phyloP scores from a whole-genome alignment of 2,888 invertebrate species.

The Unio delphinus region DNA sequence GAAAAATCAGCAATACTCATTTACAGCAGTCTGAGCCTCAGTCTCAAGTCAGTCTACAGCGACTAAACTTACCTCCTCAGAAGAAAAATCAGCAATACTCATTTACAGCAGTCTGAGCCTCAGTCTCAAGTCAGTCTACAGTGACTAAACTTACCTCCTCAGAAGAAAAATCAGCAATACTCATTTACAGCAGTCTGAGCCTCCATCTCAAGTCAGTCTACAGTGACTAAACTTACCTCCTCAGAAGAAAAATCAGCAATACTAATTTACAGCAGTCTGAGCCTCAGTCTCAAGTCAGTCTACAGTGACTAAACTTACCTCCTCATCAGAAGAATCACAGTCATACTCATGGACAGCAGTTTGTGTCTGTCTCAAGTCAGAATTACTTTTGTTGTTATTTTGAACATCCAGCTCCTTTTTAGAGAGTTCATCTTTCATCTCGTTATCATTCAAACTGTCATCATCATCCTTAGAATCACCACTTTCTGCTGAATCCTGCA shows the following conservation, averaged over 20 bases:
- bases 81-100: too few species aligned
- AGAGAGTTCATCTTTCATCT: constrained; percentile 14
- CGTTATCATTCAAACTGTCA: constrained; percentile 21
- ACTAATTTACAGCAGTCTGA: neutral
- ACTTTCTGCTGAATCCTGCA: constrained; percentile 12
- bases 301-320: constrained; percentile 71
- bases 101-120: too few species aligned
- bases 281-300: too few species aligned
- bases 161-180: neutral
- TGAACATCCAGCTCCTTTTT: constrained; percentile 73
- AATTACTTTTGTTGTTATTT: too few species aligned
- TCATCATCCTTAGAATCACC: constrained; percentile 16
- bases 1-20: too few species aligned
- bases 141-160: neutral
- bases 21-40: too few species aligned
- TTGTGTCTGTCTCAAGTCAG: too few species aligned
- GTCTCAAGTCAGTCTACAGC: too few species aligned
- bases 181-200: neutral
- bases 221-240: neutral
- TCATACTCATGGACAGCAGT: too few species aligned
- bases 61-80: too few species aligned
- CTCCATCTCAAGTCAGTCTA: neutral
- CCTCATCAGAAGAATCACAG: constrained; percentile 91
- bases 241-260: neutral
- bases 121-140: too few species aligned